Evolutionary conservation across 1,140 invertebrate species (phyloP), one percentile per base, ranked within the genome.

Genomic region (Batillaria attramentaria): DNA sequence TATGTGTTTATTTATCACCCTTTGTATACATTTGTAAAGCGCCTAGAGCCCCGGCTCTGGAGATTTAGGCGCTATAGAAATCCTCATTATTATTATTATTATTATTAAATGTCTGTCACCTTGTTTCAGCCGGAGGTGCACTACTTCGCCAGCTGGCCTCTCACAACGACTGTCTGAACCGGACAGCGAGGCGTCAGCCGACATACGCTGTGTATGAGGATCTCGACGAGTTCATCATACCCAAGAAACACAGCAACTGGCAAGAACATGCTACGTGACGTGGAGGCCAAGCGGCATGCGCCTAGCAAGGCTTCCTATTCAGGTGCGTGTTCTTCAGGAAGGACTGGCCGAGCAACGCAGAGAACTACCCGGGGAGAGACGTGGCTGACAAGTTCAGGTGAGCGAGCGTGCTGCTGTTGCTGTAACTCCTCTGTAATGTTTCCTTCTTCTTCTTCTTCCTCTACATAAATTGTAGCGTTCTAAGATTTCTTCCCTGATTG

Each of bases 91-190:
- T n/a, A n/a, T n/a, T n/a, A n/a, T n/a, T n/a, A n/a, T n/a, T n/a
- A n/a, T n/a, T n/a, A n/a, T n/a, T n/a, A n/a, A n/a, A n/a, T n/a
- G n/a, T n/a, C n/a, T n/a, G n/a, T n/a, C n/a, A n/a, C n/a, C n/a
- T n/a, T n/a, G n/a, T n/a, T n/a, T 2, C 43, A 3, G 13, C 20
- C 76, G 5, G 81, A 87, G 28, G 77, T 87, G 46, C 84, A 86
- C 60, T 88, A 86, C 77, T 87, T 86, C 72, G 87, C 43, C 85
- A 86, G 79, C 68, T 86, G 72, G 84, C 84, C 20, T 78, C 82
- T 1, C 76, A 85, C 31, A 86, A 86, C 77, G 85, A 86, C 76
- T 86, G 85, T 46, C 77, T 86, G 16, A 84, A 84, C 73, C 66
- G 73, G 3, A 1, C 39, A 70, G 39, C 41, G 68, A n/a, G 68